phyloP scores from a whole-genome alignment of 37 sponge, comb jelly and placozoan genomes.

The Diacarnus erythraeanus region DNA sequence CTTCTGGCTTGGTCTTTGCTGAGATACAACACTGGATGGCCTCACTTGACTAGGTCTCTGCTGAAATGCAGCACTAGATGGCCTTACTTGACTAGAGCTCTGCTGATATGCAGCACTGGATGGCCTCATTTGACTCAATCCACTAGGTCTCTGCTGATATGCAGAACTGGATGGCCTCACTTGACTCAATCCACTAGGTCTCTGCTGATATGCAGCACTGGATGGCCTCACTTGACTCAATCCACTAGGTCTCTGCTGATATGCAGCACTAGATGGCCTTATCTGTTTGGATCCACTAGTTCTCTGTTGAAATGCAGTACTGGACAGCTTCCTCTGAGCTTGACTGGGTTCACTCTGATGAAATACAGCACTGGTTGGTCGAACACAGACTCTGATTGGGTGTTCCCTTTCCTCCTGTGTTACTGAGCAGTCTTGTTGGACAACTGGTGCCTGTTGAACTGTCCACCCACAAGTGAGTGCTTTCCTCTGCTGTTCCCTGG shows the following conservation, averaged over 20 bases:
- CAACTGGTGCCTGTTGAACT: background rate
- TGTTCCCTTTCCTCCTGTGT: background rate
- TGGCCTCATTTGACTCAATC: constrained; percentile 4
- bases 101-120: too few species aligned
- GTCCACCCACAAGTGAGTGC: background rate
- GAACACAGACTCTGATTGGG: background rate
- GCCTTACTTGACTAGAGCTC: constrained; percentile 23
- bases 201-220: background rate
- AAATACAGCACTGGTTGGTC: background rate
- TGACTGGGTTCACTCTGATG: background rate
- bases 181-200: constrained; percentile 2
- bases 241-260: background rate
- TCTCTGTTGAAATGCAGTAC: background rate
- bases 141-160: constrained; percentile 8
- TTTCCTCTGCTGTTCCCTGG: constrained; percentile 14
- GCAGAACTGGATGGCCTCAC: too few species aligned
- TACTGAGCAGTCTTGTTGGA: too few species aligned
- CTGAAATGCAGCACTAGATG: too few species aligned
- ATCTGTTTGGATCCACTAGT: background rate
- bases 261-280: constrained; percentile 12
- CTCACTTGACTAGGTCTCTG: background rate
- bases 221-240: constrained; percentile 6
- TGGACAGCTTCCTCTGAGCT: background rate
- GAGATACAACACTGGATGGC: background rate
- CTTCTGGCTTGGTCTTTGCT: background rate